These are phyloP conservation scores for Heteromyza rotundicornis DNA, from an alignment of 2,888 invertebrate genomes.

Conservation along the genomic window DNA sequence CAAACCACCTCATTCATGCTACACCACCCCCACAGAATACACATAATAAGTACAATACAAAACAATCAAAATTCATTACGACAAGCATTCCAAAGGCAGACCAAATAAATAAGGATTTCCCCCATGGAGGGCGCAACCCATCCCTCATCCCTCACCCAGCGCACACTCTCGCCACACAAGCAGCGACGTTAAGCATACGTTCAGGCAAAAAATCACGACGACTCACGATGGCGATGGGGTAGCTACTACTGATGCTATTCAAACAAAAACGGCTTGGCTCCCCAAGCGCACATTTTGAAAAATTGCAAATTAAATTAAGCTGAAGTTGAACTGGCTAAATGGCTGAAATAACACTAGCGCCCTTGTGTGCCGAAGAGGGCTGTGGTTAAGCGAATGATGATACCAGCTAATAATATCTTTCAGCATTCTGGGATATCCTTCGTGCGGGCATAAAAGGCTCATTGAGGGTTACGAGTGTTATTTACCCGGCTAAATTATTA, in stretches of 20 bases:
- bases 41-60: neutral
- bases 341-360: constrained; percentile 39
- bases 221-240: neutral
- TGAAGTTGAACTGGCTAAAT: constrained; percentile 59
- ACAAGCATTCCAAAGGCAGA: constrained; percentile 17
- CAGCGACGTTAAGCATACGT: neutral
- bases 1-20: neutral
- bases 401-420: constrained; percentile 50
- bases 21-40: neutral
- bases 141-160: neutral
- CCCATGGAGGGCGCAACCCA: neutral
- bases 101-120: constrained; percentile 20
- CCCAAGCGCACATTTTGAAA: constrained; percentile 51
- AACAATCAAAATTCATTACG: neutral
- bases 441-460: constrained; percentile 10
- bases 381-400: constrained; percentile 48
- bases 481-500: constrained; percentile 58
- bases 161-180: neutral
- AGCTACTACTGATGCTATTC: neutral
- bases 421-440: constrained; percentile 16
- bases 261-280: constrained; percentile 13
- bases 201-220: constrained; percentile 13
- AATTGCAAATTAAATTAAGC: constrained; percentile 64
- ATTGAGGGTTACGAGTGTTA: constrained; percentile 41
- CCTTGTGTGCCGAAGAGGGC: constrained; percentile 34